These are phyloP conservation scores for Eremobia ochroleuca DNA, from an alignment of 2,888 invertebrate species.

Conservation along the genomic window DNA sequence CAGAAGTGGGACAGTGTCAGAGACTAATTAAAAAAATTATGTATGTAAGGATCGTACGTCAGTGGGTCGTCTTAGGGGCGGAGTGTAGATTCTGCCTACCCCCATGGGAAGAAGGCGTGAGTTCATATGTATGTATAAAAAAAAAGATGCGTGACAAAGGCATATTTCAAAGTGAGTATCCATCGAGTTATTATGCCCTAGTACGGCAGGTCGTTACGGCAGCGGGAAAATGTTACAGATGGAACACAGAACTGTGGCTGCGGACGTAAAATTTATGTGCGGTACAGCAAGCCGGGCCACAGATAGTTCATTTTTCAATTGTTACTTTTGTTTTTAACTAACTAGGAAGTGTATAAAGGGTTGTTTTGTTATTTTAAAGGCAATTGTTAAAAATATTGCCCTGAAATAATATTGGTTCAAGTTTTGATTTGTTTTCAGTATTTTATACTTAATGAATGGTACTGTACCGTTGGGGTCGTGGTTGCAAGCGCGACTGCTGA, in stretches of 20 bases:
- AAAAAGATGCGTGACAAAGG: no score
- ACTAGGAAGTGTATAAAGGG: slow-evolving; percentile 24
- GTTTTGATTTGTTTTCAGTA: background rate
- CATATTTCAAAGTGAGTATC: slow-evolving; percentile 1
- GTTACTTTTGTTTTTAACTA: slow-evolving; percentile 45
- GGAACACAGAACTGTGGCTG: slow-evolving; percentile 59
- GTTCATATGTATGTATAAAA: no score
- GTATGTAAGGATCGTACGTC: no score
- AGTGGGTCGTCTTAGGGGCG: no score
- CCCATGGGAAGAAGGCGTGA: no score
- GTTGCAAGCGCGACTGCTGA: no score
- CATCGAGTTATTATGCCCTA: slow-evolving; percentile 44
- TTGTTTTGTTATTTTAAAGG: slow-evolving; percentile 28
- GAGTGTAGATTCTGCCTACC: no score
- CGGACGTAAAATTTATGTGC: slow-evolving; percentile 70
- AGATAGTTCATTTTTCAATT: slow-evolving; percentile 51
- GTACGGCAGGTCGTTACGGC: slow-evolving; percentile 71
- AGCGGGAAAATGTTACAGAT: slow-evolving; percentile 66
- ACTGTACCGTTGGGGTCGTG: no score
- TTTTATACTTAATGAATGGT: no score
- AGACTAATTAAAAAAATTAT: no score
- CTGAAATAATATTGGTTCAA: background rate
- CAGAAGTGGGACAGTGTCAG: no score
- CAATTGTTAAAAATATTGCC: background rate
- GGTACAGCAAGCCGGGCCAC: slow-evolving; percentile 56